Evolutionary conservation across 2,113 vertebrate species (phyloP), one percentile per base, ranked within the genome.

Genomic region (Anas platyrhynchos): DNA sequence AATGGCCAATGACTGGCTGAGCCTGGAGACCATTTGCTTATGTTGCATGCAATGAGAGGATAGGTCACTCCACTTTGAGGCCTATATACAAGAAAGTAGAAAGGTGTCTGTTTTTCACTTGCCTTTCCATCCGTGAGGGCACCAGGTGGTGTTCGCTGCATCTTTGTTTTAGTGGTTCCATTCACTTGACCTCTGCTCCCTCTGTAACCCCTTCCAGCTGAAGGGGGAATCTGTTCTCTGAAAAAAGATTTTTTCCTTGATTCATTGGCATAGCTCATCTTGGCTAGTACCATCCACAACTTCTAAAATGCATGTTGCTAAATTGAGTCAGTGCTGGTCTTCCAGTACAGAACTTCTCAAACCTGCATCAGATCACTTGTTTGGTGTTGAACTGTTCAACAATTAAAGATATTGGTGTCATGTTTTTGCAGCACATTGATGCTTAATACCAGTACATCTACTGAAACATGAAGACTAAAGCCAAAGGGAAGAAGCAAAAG

Each of bases 401-500:
- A 36, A 17, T n/a, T 87, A 58, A 44, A 89, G 63, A 63, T 65
- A 25, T 13, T 20, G 55, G 44, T 94, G 76, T 94, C 50, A 9
- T 91, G 62, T 95, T 94, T 96, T 94, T 71, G 68, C 94, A 97
- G 97, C 83, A 75, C 16, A 8, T 20, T 77, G 67, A 80, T 77
- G 76, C 54, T 76, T 89, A 79, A 72, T 67, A 68, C 59, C 66
- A 76, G 41, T 16, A 63, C 32, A n/a, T 62, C 36, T 62, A 25
- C 58, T 79, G 48, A 75, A 95, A 86, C 52, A 99, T 99, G 99
- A 99, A 99, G 98, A 98, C 98, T 95, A 99, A 99, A 97, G 98
- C 96, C 78, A 99, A 99, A 96, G 98, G 98, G 16, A 96, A 95
- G 52, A 98, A 98, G 96, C 91, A 96, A 61, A 97, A 96, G 91